Evolutionary conservation across 2,113 vertebrate genomes (phyloP), one percentile per base, ranked within the genome.

Genomic region (human): DNA sequence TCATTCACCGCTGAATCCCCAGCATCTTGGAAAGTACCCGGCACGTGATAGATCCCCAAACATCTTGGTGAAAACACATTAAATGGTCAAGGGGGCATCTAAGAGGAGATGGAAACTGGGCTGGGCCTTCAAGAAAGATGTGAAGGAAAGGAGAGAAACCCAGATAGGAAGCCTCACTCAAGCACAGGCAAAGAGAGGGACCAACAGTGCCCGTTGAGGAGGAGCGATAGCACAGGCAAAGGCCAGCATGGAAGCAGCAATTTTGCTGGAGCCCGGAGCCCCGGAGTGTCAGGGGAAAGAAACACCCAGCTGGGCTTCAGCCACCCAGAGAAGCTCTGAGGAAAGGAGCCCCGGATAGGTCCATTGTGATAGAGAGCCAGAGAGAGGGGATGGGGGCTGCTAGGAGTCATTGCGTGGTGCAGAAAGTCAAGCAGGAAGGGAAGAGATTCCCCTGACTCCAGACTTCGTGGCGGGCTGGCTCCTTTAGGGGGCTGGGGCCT

Each of bases 31-130:
- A 40, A 14, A 35, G 68, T 5, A 38, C 78, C 17, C 0, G 4
- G 73, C 7, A 4, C 27, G 2, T 0, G 0, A 0, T 0, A 7
- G 73, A 7, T 20, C 57, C 61, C 70, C 32, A 18, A 68, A 43
- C 32, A 1, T n/a, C 20, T 43, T 14, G 73, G 32, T 43, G 52
- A 30, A 66, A 20, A 45, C 2, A 3, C 35, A 64, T 5, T 14
- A 27, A 50, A 45, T 8, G 84, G 43, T 25, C 79, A 23, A 64
- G 43, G 82, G 14, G 43, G 38, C 82, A 52, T 40, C 75, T 38
- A 4, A 11, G 45, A 30, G 35, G 66, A 75, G 72, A 25, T 2
- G 18, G 18, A 48, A 25, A 32, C 17, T 18, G n/a, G 35, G 64
- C 16, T 6, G 55, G 85, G 66, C 55, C 66, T 32, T 22, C 25